phyloP scores from a whole-genome alignment of 2,113 vertebrate genomes.

The Propithecus coquereli region DNA sequence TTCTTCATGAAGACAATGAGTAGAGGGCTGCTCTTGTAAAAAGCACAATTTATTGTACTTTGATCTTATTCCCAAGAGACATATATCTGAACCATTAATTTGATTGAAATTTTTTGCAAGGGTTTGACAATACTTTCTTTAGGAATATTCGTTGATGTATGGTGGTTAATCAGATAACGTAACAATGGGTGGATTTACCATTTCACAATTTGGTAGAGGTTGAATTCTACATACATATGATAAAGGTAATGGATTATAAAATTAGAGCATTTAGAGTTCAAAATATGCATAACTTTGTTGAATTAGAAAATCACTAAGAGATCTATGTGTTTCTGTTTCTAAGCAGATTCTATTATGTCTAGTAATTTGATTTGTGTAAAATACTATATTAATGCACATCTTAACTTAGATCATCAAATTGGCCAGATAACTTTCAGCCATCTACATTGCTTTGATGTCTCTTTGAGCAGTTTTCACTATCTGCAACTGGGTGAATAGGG shows the following conservation, averaged over 20 bases:
- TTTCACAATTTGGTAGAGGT: not conserved
- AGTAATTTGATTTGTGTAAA: not conserved
- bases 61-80: not conserved
- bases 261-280: not conserved
- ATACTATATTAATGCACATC: not conserved
- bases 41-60: not conserved
- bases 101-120: not conserved
- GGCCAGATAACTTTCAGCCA: not conserved
- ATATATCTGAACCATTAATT: not conserved
- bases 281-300: not conserved
- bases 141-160: slow-evolving; percentile 23
- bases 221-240: not conserved
- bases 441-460: not conserved
- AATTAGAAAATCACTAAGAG: not conserved
- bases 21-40: not conserved
- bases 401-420: not conserved
- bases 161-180: not conserved
- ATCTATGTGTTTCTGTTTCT: not conserved
- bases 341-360: not conserved
- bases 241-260: not conserved
- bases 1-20: not conserved
- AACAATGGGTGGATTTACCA: not conserved
- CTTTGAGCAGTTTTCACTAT: not conserved
- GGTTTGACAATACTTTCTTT: not conserved
- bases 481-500: not conserved